Evolutionary conservation across 2,797 vertebrate species (phyloP), one percentile per base, ranked within the genome.

Genomic region (Champsocephalus gunnari): DNA sequence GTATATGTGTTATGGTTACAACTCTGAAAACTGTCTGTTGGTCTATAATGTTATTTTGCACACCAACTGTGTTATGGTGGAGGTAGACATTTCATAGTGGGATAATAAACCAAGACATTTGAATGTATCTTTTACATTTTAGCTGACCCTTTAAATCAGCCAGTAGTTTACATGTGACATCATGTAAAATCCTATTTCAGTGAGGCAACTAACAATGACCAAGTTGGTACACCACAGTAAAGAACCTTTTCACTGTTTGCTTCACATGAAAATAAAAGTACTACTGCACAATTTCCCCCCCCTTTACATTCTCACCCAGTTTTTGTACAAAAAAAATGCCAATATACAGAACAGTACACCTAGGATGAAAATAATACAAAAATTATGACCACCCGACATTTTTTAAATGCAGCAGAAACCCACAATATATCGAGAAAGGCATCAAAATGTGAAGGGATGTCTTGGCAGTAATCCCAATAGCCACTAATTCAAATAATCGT

Each of bases 201-300:
- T 77, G 73, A 81, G 85, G 80, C 81, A 81, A 86, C 90, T 83
- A 83, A 89, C 82, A 89, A 88, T 51, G 73, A 85, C 72, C 90
- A 82, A 85, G 87, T 96, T 85, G 87, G 82, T 92, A 96, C 91
- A 93, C 95, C 94, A 96, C 94, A 95, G 92, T 93, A 96, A 93
- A 92, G 89, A 87, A 94, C 90, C 94, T 92, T 94, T 88, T 90
- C 90, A 92, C 88, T 89, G 86, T 93, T 92, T 88, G 83, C 88
- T 90, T 91, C 89, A 93, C 92, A 90, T 89, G 76, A 92, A 95
- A 93, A 92, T 90, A 88, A 93, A 91, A 92, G 86, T 85, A 93
- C 88, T 84, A 93, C 89, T 92, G 85, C 91, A 95, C 93, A 9
- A 87, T 84, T 85, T 67, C 69, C 48, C 80, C 79, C 79, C 64